Percentiles rank a stretch among this genome's conserved stretches.
These are phyloP conservation scores for Laticauda laticaudata DNA, from an alignment of 2,113 vertebrate species.

Conservation along the genomic window DNA sequence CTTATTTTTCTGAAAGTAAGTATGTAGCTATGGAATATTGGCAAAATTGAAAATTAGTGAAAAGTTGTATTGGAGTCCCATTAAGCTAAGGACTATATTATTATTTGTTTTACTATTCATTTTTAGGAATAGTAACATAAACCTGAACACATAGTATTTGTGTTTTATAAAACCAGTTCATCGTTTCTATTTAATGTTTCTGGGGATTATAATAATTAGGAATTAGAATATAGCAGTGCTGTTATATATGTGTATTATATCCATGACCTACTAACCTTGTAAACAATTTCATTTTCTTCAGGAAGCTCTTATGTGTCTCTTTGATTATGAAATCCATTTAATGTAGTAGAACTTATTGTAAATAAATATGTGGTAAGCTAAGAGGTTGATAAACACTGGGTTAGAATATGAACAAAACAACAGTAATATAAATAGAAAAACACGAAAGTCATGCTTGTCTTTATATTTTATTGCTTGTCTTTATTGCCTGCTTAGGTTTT, in stretches of 20 bases:
- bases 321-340: background rate
- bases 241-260: background rate
- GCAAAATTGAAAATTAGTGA: background rate
- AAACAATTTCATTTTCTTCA: background rate
- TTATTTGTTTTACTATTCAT: background rate
- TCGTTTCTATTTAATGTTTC: background rate
- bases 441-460: background rate
- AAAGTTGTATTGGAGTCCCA: background rate
- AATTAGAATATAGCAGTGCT: background rate
- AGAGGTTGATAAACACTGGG: background rate
- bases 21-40: background rate
- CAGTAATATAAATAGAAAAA: background rate
- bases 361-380: background rate
- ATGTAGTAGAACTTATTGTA: background rate
- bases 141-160: background rate
- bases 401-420: background rate
- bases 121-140: background rate
- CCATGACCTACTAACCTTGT: background rate
- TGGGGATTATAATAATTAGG: background rate
- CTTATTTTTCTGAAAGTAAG: background rate
- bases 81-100: background rate
- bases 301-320: background rate
- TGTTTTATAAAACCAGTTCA: background rate
- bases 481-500: background rate
- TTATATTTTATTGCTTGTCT: background rate